Base-by-base conservation (phyloP, 1,140 invertebrate genomes). In the Daktulosphaira vitifoliae region DNA sequence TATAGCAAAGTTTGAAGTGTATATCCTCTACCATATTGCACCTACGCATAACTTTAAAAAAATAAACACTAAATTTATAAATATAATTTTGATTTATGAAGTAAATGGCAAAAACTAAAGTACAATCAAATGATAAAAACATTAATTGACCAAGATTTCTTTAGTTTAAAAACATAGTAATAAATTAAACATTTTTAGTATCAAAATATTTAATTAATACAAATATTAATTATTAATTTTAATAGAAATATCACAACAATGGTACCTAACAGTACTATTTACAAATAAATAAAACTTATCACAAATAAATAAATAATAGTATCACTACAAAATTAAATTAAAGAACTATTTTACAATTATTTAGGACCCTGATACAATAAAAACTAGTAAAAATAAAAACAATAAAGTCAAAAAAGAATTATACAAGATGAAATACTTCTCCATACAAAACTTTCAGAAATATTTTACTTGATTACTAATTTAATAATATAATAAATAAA, bases 191-290 rank as follows among this genome's bases (percentile, higher is more conserved):
- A 6, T 33, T 33, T 33, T 33, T 48, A 26, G 26, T 26, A 56
- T 44, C 39, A 62, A 62, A 62, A 62, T 62, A 39, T 62, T 62
- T 62, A 62, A 38, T 62, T 48, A 48, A 48, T 62, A n/a, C n/a
- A n/a, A n/a, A n/a, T n/a, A n/a, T n/a, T n/a, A n/a, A n/a, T n/a
- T n/a, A n/a, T n/a, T n/a, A n/a, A n/a, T 46, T 48, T 62, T 25
- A 62, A 62, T 39, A 62, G 38, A 56, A 62, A 62, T 62, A 62
- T 62, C 56, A 62, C 56, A 62, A 62, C 56, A 62, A 62, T 62
- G 56, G 56, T 62, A 62, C 56, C 56, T 62, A 62, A 62, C 56
- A 62, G 56, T 62, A 62, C 42, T 62, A 62, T 62, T 62, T 62
- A 62, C 56, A 62, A 62, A 62, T 62, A 62, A 62, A n/a, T 62